These are phyloP conservation scores for Hirundichthys speculiger DNA, from an alignment of 2,113 vertebrate species.

Conservation along the genomic window DNA sequence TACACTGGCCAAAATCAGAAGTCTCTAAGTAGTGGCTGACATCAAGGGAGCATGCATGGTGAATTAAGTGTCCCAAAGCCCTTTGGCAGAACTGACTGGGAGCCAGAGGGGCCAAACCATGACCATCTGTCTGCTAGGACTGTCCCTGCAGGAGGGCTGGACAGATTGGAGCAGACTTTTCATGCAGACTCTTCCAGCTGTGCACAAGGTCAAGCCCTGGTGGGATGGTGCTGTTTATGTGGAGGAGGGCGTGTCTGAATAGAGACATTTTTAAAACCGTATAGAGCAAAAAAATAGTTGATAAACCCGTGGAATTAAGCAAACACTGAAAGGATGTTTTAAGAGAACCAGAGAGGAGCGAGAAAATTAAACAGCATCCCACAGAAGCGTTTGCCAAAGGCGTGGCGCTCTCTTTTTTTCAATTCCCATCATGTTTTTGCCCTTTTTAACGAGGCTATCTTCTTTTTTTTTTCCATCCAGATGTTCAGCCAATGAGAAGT, in stretches of 20 bases:
- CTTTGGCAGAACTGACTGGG: conserved; percentile 44
- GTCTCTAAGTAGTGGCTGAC: neutral
- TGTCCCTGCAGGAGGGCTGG: conserved; percentile 55
- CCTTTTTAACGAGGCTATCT: conserved; percentile 38
- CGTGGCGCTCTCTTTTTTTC: conserved; percentile 3
- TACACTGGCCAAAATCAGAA: conserved; percentile 24
- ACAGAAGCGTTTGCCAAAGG: conserved; percentile 14
- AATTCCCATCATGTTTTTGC: conserved; percentile 16
- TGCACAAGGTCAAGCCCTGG: conserved; percentile 41
- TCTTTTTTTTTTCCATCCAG: conserved; percentile 83
- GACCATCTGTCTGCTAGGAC: conserved; percentile 74
- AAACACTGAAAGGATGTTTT: too few relatives aligned
- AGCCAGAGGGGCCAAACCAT: conserved; percentile 47
- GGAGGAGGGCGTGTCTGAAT: too few relatives aligned
- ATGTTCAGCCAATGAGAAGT: conserved; percentile 77
- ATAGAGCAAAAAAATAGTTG: too few relatives aligned
- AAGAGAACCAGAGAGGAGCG: too few relatives aligned
- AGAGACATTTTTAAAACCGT: too few relatives aligned
- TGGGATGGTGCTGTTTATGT: neutral
- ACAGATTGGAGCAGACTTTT: conserved; percentile 61
- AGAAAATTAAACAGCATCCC: too few relatives aligned
- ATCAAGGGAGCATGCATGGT: conserved; percentile 14
- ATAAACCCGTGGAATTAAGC: too few relatives aligned
- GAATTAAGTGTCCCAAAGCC: conserved; percentile 39
- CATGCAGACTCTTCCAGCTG: conserved; percentile 57